Conservation (phyloP, 2,797 vertebrate genomes). For the Amphiprion clarkii region DNA sequence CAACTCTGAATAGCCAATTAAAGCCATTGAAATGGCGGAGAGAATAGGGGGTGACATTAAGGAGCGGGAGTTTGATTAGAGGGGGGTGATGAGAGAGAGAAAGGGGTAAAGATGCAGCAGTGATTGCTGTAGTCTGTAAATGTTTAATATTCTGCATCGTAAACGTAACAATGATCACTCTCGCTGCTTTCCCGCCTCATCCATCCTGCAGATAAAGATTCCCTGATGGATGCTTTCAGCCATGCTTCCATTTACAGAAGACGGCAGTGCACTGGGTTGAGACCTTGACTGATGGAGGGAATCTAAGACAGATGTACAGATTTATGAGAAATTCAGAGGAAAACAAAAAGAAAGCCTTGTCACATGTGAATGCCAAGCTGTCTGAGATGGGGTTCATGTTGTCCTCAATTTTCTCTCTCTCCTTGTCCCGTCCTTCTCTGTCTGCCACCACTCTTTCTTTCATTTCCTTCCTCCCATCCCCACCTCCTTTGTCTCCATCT, state of each 20-base stretch:
- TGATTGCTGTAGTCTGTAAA: constrained; percentile 24
- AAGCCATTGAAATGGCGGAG: constrained; percentile 62
- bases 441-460: not conserved
- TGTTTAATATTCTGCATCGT: constrained; percentile 56
- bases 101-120: constrained; percentile 23
- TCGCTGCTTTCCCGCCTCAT: constrained; percentile 24
- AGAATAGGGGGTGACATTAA: constrained; percentile 34
- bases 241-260: constrained; percentile 57
- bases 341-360: constrained; percentile 48
- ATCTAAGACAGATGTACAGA: constrained; percentile 69
- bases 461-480: not conserved
- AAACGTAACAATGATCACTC: constrained; percentile 41
- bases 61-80: constrained; percentile 54
- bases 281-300: constrained; percentile 69
- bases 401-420: constrained; percentile 20
- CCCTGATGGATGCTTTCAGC: constrained; percentile 56
- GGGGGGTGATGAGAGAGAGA: constrained; percentile 35
- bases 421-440: not conserved
- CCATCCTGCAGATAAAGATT: constrained; percentile 56
- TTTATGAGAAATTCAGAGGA: constrained; percentile 49
- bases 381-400: constrained; percentile 48
- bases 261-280: constrained; percentile 60
- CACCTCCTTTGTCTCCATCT: not conserved
- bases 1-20: constrained; percentile 76
- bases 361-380: constrained; percentile 43